These are phyloP conservation scores for Asteroscopus sphinx DNA, from an alignment of 2,888 invertebrate genomes.

Conservation along the genomic window DNA sequence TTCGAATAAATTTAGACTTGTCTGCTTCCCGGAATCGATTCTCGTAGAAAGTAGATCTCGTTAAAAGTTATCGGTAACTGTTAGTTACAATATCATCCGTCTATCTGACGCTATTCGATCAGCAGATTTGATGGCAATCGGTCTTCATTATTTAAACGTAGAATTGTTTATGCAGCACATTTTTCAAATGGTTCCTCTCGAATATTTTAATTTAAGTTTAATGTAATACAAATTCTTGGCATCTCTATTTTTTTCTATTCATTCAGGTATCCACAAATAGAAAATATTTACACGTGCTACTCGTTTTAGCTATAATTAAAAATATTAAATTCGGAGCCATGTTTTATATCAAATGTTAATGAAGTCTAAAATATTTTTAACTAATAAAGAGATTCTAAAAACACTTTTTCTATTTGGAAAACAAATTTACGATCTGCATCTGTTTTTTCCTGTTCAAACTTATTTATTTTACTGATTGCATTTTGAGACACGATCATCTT, in stretches of 20 bases:
- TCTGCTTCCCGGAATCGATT: constrained; percentile 74
- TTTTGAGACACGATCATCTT: no score
- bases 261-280: constrained; percentile 23
- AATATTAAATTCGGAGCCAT: neutral
- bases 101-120: constrained; percentile 45
- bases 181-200: constrained; percentile 35
- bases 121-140: constrained; percentile 51
- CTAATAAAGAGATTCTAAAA: no score
- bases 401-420: no score
- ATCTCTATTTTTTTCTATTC: constrained; percentile 25
- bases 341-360: neutral
- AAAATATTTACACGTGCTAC: constrained; percentile 5
- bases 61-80: constrained; percentile 49
- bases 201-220: constrained; percentile 36
- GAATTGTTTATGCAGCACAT: constrained; percentile 55
- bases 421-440: no score
- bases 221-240: constrained; percentile 25
- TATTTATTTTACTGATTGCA: no score
- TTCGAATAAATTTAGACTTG: constrained; percentile 83
- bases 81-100: constrained; percentile 53
- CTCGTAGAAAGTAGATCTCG: constrained; percentile 61
- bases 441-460: no score
- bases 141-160: constrained; percentile 49
- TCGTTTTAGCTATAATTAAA: constrained; percentile 8
- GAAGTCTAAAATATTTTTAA: neutral